These are phyloP conservation scores for Esox niger DNA, from an alignment of 2,113 vertebrate species.

Conservation along the genomic window DNA sequence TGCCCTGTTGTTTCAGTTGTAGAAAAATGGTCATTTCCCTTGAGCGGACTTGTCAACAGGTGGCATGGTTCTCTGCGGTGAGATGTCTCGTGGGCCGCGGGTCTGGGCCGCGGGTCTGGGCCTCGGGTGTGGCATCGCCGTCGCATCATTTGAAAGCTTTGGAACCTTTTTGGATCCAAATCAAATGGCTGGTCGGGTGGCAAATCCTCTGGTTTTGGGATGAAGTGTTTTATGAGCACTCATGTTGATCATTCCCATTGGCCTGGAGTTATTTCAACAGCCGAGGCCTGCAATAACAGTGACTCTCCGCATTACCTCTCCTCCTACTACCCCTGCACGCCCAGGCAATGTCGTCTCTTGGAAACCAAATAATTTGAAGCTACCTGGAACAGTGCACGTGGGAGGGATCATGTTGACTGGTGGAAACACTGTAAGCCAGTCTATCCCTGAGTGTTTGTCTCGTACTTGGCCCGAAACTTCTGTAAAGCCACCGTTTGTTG, in stretches of 20 bases:
- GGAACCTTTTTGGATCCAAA: not conserved
- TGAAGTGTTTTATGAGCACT: not conserved
- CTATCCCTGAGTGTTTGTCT: not conserved
- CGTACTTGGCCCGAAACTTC: not conserved
- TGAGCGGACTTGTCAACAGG: too few species aligned
- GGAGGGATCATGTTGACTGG: not conserved
- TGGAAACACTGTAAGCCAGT: not conserved
- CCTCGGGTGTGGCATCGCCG: too few species aligned
- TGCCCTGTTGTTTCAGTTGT: too few species aligned
- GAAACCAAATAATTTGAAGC: conserved; percentile 64
- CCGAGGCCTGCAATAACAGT: not conserved
- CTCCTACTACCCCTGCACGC: conserved; percentile 45
- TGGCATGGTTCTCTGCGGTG: too few species aligned
- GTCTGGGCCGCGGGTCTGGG: too few species aligned
- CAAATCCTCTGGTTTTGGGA: not conserved
- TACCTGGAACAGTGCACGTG: conserved; percentile 39
- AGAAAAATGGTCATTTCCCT: too few species aligned
- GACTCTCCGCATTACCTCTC: not conserved
- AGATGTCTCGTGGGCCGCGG: too few species aligned
- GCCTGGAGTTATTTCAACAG: not conserved
- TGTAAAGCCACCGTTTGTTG: not conserved
- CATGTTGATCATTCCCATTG: not conserved
- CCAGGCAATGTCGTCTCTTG: conserved; percentile 66
- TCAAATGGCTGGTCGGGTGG: not conserved
- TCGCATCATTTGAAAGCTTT: not conserved